phyloP scores from a whole-genome alignment of 2,113 vertebrate genomes.

The Prochilodus magdalenae region DNA sequence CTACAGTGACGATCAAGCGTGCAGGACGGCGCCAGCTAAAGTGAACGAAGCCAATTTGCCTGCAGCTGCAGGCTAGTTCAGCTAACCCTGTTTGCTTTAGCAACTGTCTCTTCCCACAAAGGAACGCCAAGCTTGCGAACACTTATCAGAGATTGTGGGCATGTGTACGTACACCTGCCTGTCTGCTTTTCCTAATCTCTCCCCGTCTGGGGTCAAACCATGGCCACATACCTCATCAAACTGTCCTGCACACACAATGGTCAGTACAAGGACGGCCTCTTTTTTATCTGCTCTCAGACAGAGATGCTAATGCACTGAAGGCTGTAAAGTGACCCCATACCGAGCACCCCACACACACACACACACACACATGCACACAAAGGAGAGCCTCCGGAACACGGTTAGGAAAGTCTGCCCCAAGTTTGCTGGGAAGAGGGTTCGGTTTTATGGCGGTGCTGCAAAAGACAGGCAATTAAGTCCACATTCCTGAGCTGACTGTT shows the following conservation, averaged over 20 bases:
- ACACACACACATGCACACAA: constrained; percentile 22
- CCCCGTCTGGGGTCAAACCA: constrained; percentile 59
- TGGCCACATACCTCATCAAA: constrained; percentile 63
- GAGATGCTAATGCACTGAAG: constrained; percentile 33
- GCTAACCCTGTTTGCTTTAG: constrained; percentile 35
- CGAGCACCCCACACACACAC: constrained; percentile 41
- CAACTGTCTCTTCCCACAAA: constrained; percentile 13
- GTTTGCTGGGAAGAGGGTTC: constrained; percentile 60
- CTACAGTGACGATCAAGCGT: neutral
- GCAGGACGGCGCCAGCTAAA: neutral
- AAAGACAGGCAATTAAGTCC: constrained; percentile 70
- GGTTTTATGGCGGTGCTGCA: constrained; percentile 71
- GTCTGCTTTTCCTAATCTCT: constrained; percentile 45
- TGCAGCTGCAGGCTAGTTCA: neutral
- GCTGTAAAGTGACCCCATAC: constrained; percentile 55
- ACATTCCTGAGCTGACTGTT: constrained; percentile 74
- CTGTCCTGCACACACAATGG: constrained; percentile 4
- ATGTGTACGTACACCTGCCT: constrained; percentile 36
- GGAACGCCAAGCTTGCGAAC: constrained; percentile 16
- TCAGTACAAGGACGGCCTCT: constrained; percentile 47
- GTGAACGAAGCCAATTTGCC: neutral
- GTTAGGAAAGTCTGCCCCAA: constrained; percentile 59
- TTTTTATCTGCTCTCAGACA: constrained; percentile 28
- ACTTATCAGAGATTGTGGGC: constrained; percentile 23
- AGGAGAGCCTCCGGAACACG: constrained; percentile 46